Evolutionary conservation across 2,113 vertebrate genomes (phyloP).

Genomic region (Microtus pennsylvanicus): DNA sequence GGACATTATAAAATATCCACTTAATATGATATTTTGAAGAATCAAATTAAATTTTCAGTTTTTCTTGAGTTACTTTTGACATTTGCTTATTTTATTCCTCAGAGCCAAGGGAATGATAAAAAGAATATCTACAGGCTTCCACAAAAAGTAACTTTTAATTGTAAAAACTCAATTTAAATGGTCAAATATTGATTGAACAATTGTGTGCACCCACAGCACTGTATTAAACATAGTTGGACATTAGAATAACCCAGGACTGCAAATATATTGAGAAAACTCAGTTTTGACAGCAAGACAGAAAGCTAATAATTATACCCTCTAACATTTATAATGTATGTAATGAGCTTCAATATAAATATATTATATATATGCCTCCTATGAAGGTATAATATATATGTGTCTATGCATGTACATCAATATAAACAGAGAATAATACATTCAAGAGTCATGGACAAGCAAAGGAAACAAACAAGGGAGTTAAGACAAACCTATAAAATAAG

Average conservation of each 20-base stretch:
- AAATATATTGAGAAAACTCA: not conserved
- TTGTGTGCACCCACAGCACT: not conserved
- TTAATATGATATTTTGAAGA: constrained; percentile 29
- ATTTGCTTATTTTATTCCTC: not conserved
- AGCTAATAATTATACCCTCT: not conserved
- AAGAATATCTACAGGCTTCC: not conserved
- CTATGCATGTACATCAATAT: not conserved
- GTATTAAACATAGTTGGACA: not conserved
- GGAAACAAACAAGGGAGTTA: not conserved
- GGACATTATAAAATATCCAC: not conserved
- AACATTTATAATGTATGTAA: not conserved
- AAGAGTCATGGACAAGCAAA: not conserved
- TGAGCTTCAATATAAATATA: not conserved
- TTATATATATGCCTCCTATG: too few relatives aligned
- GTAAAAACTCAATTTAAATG: constrained; percentile 4
- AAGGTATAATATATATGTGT: not conserved
- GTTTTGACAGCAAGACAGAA: not conserved
- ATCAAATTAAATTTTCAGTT: not conserved
- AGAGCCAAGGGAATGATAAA: not conserved
- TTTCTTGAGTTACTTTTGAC: constrained; percentile 32
- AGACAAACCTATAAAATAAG: not conserved
- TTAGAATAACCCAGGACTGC: not conserved
- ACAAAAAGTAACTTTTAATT: not conserved
- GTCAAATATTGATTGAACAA: not conserved
- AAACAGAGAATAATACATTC: not conserved